Evolutionary conservation across 2,113 vertebrate genomes (phyloP).

Genomic region (Equus przewalskii): DNA sequence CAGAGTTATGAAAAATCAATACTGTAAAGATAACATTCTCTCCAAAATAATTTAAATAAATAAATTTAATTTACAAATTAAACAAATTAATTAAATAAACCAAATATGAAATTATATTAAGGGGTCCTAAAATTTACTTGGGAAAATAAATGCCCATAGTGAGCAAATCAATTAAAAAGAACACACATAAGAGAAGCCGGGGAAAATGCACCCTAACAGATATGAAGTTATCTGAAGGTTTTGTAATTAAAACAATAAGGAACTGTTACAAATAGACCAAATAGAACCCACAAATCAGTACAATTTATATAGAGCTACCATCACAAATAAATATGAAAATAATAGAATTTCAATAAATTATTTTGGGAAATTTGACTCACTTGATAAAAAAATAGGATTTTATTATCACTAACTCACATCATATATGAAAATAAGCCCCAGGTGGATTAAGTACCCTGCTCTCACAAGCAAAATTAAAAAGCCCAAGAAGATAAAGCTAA

Average conservation of each 20-base stretch:
- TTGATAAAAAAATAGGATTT: background rate
- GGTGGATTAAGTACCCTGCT: background rate
- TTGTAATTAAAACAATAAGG: background rate
- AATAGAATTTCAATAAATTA: background rate
- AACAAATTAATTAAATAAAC: background rate
- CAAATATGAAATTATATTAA: background rate
- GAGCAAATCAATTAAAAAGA: background rate
- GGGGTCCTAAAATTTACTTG: background rate
- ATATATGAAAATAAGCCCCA: background rate
- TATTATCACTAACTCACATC: background rate
- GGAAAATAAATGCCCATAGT: background rate
- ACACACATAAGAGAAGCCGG: background rate
- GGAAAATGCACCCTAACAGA: background rate
- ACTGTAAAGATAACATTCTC: background rate
- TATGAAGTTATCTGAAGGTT: background rate
- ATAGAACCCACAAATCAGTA: background rate
- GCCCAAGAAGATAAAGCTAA: background rate
- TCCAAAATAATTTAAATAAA: background rate
- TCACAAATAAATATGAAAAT: slow-evolving; percentile 10
- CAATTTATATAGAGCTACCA: background rate
- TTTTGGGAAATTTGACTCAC: background rate
- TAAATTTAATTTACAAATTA: background rate
- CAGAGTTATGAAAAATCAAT: background rate
- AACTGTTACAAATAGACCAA: background rate
- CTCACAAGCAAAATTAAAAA: background rate